Evolutionary conservation across 2,797 vertebrate species (phyloP), one percentile per base, ranked within the genome.

Genomic region (Danio kyathit): DNA sequence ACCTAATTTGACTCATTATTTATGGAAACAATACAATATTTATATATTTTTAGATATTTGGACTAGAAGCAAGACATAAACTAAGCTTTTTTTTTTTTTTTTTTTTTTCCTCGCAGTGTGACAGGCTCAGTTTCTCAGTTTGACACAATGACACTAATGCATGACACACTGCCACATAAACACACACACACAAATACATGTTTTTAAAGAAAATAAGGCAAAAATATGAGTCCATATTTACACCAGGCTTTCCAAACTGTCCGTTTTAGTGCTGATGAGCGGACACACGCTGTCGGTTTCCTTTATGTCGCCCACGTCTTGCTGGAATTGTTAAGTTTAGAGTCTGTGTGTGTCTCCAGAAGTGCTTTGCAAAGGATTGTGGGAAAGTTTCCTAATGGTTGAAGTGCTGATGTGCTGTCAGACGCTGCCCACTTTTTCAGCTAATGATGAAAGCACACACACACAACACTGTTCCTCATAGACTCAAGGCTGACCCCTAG

Each of bases 401-500:
- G 74, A 54, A 4, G 29, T 51, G 59, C 43, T 51, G 74, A 54
- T 44, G 61, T 44, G 38, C 48, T 44, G 38, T 38, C 51, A 46
- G 63, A 76, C 17, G 63, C 51, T 77, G 75, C 63, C 63, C 51
- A 57, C 75, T 77, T 52, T 0, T 46, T 40, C 43, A 38, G 17
- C 38, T 77, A 67, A 77, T 77, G 41, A 77, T 29, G 29, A 1
- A 1, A 29, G 29, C 29, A 29, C 29, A 52, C 40, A 13, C 19
- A 44, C 16, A n/a, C n/a, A n/a, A n/a, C n/a, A n/a, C n/a, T 0
- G 49, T 44, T 4, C 44, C 14, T 66, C 16, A 75, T 2, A 80
- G 74, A 74, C 77, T 46, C 60, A 84, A 78, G 19, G 19, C 69
- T 88, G 85, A 87, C 86, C 51, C 81, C 86, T 7, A 63, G 88